A percentile compares a stretch with the other conserved stretches of the same genome.
These are phyloP conservation scores for Yponomeuta evonymella DNA, from an alignment of 2,888 invertebrate species.

Conservation along the genomic window DNA sequence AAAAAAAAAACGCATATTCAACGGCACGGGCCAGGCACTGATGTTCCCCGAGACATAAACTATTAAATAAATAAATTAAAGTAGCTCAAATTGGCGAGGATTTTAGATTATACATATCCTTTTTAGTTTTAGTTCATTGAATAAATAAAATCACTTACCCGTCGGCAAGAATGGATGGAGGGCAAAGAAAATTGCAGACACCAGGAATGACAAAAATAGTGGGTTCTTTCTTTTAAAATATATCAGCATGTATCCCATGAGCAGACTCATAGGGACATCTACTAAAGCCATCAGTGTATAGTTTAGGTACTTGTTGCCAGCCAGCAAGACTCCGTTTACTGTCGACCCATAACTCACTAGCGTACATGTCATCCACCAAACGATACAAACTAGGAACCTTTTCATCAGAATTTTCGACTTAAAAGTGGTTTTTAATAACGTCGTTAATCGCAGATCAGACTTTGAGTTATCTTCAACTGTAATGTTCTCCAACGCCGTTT, in stretches of 20 bases:
- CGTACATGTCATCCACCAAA: slow-evolving; percentile 67
- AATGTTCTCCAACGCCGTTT: slow-evolving; percentile 14
- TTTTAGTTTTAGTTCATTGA: no score
- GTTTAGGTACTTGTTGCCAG: slow-evolving; percentile 80
- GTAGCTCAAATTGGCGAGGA: no score
- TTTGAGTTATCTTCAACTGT: slow-evolving; percentile 10
- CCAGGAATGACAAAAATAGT: slow-evolving; percentile 51
- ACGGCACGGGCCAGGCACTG: no score
- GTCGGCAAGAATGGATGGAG: slow-evolving; percentile 61
- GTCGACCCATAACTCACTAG: slow-evolving; percentile 82
- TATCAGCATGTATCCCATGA: slow-evolving; percentile 59
- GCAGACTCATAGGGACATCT: slow-evolving; percentile 68
- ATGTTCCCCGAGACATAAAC: no score
- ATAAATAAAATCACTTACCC: slow-evolving; percentile 33
- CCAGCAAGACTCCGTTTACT: slow-evolving; percentile 78
- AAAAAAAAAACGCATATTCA: no score
- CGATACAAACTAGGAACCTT: slow-evolving; percentile 18
- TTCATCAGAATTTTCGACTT: slow-evolving; percentile 12
- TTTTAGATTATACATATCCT: no score
- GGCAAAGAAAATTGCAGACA: slow-evolving; percentile 64
- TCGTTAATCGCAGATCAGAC: slow-evolving; percentile 23
- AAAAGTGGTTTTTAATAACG: slow-evolving; percentile 35
- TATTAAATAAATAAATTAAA: no score
- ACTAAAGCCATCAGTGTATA: slow-evolving; percentile 75
- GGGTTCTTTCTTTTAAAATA: slow-evolving; percentile 54